Percentiles rank a stretch among this genome's conserved stretches.
Evolutionary conservation across 2,888 invertebrate genomes (phyloP).

Genomic region (Gortyna flavago): DNA sequence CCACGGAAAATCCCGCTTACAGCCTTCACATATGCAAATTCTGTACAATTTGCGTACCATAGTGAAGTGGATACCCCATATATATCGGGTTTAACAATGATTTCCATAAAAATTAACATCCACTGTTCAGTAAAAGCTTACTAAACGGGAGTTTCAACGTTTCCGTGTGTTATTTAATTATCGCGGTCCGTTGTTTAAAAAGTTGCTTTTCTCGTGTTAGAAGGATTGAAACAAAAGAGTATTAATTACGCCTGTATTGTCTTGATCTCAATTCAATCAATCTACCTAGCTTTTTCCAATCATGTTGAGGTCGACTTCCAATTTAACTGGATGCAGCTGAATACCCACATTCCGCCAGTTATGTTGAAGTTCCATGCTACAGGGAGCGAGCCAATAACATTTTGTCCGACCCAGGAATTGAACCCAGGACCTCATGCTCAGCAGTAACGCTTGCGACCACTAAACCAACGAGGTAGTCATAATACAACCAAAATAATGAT

Average conservation of each 20-base stretch:
- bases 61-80: constrained; percentile 54
- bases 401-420: too few species aligned
- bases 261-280: not conserved
- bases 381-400: too few species aligned
- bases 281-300: not conserved
- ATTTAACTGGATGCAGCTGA: not conserved
- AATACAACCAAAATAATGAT: not conserved
- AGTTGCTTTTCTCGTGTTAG: not conserved
- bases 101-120: constrained; percentile 62
- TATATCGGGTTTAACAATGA: constrained; percentile 52
- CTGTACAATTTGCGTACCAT: constrained; percentile 56
- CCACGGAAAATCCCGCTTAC: constrained; percentile 55
- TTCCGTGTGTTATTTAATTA: constrained; percentile 24
- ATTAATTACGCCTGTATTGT: not conserved
- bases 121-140: constrained; percentile 45
- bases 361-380: too few species aligned
- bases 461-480: not conserved
- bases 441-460: not conserved
- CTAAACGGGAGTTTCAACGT: constrained; percentile 25
- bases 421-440: too few species aligned
- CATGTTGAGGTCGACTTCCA: not conserved
- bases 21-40: constrained; percentile 58
- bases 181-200: constrained; percentile 19
- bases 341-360: too few species aligned
- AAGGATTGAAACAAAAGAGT: constrained; percentile 25